Evolutionary conservation across 2,888 invertebrate species (phyloP), one percentile per base, ranked within the genome.

Genomic region (Dexiosoma caninum): DNA sequence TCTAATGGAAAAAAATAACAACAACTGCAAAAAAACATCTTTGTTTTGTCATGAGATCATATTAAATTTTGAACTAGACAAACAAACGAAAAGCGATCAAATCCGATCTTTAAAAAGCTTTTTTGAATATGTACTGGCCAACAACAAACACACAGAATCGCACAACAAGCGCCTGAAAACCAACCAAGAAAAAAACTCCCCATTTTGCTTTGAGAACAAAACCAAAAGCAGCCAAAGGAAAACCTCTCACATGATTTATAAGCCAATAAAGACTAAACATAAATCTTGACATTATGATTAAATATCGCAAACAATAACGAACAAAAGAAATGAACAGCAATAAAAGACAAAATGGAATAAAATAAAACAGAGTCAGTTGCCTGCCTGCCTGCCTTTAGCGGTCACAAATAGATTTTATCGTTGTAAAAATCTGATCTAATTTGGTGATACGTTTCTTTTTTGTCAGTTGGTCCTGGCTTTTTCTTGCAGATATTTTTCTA

Each of bases 231-330:
- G 49, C 37, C 27, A 64, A 35, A 62, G 53, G 46, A 30, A 70
- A 70, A 27, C 37, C 44, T 12, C 37, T 53, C 49, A 49, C 60
- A 81, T 81, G 81, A 81, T 81, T 81, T 81, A 81, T 81, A 81
- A 76, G 71, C 71, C 76, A 80, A 80, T 80, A 80, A 76, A 80
- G 75, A 40, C 75, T 80, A 71, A 80, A 81, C 81, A 81, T 81
- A 81, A 81, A 81, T 81, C 81, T 81, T 81, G 72, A 76, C 76
- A 81, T 77, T 81, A 81, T 81, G 81, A 81, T 81, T 81, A 81
- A 81, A 81, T 81, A 80, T 62, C 67, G 55, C 60, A 64, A 74
- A 60, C 74, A 74, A 62, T 66, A 64, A 77, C n/a, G n/a, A 30
- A 40, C 32, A 37, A 12, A 23, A 57, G 2, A 57, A 55, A 7